Evolutionary conservation across 2,797 vertebrate species (phyloP), one percentile per base, ranked within the genome.

Genomic region (Neoniphon sammara): DNA sequence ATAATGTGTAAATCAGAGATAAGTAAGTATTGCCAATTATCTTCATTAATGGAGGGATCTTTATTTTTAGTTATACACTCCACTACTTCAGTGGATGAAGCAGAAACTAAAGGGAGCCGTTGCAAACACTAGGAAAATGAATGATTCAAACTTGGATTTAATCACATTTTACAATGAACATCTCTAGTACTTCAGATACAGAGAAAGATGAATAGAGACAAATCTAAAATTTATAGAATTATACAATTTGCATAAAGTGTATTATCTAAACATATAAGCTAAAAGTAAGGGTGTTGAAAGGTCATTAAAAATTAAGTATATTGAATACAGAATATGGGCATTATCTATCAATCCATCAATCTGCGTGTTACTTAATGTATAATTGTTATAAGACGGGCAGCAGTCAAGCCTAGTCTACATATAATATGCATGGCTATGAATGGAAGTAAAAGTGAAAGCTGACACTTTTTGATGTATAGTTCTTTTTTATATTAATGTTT

Each of bases 211-310:
- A 95, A 97, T 96, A 92, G 93, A 95, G 95, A 96, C 90, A 94
- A 96, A 98, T 98, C 94, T 96, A 97, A 99, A 97, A 98, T 98
- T 96, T 97, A 98, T 97, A 96, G 96, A 97, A 97, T 94, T 93
- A 70, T 85, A 88, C 69, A 83, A 97, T 98, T 97, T 97, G 95
- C 97, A 97, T 97, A 96, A 96, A 96, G 93, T 94, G 92, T 95
- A 96, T 96, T 97, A 96, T 94, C 95, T 94, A 96, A 97, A 96
- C 94, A 95, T 94, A 93, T 81, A 94, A 88, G 90, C 90, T 91
- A 94, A 94, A 95, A 94, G 94, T 94, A 94, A 92, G 91, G 91
- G 89, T 94, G 93, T 94, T 88, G 91, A 89, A 94, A 94, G 93
- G 93, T 93, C 92, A 96, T 98, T 95, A 96, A 96, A 96, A 96